A percentile compares a stretch with the other conserved stretches of the same genome.
Evolutionary conservation across 2,888 invertebrate species (phyloP).

Genomic region (Cheilosia vulpina): DNA sequence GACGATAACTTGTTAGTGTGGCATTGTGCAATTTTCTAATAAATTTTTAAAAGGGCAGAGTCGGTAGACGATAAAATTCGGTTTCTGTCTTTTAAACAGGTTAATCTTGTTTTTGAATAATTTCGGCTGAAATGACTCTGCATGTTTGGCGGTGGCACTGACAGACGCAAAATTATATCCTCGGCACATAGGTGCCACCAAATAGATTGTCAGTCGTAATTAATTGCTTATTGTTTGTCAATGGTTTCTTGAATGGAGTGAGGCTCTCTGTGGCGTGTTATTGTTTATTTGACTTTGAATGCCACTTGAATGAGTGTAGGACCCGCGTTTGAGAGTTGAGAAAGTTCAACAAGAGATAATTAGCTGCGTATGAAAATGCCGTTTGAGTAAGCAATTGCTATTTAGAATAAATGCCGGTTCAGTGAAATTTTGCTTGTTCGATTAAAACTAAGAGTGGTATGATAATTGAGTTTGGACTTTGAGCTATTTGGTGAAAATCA

Average conservation of each 20-base stretch:
- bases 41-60: not conserved
- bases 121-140: conserved; percentile 18
- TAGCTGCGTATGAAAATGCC: not conserved
- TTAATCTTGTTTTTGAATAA: conserved; percentile 23
- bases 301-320: not conserved
- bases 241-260: conserved; percentile 3
- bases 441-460: not conserved
- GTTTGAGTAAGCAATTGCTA: not conserved
- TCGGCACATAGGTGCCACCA: conserved; percentile 10
- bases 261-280: not conserved
- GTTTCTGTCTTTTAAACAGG: conserved; percentile 22
- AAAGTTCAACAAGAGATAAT: conserved; percentile 3
- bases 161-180: not conserved
- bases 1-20: not conserved
- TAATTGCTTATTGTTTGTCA: conserved; percentile 41
- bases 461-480: not conserved
- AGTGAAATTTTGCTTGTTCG: not conserved
- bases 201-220: conserved; percentile 3
- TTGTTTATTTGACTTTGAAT: not conserved
- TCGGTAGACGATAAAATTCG: conserved; percentile 1
- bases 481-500: not conserved
- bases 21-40: conserved; percentile 26
- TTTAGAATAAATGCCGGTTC: not conserved
- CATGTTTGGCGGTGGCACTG: conserved; percentile 12
- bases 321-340: not conserved